Evolutionary conservation across 1,140 invertebrate species (phyloP).

Genomic region (Drosophila virilis): DNA sequence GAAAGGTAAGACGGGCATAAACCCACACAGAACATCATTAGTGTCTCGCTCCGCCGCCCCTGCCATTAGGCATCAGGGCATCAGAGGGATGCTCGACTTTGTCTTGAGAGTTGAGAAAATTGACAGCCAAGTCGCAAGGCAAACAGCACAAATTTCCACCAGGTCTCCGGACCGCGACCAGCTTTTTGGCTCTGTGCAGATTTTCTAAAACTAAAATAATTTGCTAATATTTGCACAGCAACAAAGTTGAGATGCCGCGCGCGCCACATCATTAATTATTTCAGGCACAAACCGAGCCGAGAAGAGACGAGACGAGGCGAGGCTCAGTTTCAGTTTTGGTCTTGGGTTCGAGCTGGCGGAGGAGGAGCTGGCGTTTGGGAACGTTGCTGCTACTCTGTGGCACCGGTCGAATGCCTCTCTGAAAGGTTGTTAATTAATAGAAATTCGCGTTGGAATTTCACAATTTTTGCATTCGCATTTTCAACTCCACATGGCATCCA

Average conservation of each 20-base stretch:
- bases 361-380: neutral
- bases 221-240: slow-evolving; percentile 83
- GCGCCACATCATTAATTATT: slow-evolving; percentile 77
- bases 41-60: slow-evolving; percentile 37
- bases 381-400: neutral
- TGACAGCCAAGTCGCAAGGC: slow-evolving; percentile 53
- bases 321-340: slow-evolving; percentile 32
- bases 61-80: neutral
- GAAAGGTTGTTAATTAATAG: slow-evolving; percentile 74
- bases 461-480: slow-evolving; percentile 47
- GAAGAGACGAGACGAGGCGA: slow-evolving; percentile 30
- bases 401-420: slow-evolving; percentile 30
- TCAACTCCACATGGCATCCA: slow-evolving; percentile 31
- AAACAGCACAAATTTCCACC: slow-evolving; percentile 40
- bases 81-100: slow-evolving; percentile 38
- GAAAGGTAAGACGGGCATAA: slow-evolving; percentile 13
- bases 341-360: slow-evolving; percentile 7
- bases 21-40: slow-evolving; percentile 81
- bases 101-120: slow-evolving; percentile 44
- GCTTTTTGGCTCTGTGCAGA: slow-evolving; percentile 24
- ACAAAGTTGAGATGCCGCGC: slow-evolving; percentile 58
- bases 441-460: slow-evolving; percentile 67
- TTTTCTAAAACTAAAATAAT: slow-evolving; percentile 82
- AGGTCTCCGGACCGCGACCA: neutral
- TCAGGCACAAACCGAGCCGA: slow-evolving; percentile 43